Evolutionary conservation across 2,888 invertebrate species (phyloP).

Genomic region (Parnassius mnemosyne): DNA sequence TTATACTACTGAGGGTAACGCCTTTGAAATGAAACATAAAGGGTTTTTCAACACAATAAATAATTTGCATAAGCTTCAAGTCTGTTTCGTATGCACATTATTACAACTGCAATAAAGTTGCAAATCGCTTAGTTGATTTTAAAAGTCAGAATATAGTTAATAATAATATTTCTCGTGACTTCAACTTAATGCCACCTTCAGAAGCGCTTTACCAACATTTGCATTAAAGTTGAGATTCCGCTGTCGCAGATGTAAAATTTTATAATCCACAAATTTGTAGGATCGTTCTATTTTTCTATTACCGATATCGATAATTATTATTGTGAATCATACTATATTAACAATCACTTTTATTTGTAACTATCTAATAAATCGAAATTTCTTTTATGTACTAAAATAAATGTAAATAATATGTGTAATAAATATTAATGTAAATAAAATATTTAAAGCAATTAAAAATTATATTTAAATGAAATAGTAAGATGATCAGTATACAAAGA

Average conservation of each 20-base stretch:
- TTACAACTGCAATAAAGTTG: neutral
- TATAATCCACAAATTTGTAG: constrained; percentile 35
- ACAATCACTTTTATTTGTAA: too few species aligned
- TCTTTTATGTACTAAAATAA: too few species aligned
- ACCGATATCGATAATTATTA: constrained; percentile 16
- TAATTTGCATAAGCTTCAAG: constrained; percentile 28
- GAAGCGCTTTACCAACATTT: constrained; percentile 32
- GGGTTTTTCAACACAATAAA: constrained; percentile 31
- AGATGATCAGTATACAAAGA: too few species aligned
- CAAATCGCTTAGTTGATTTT: neutral
- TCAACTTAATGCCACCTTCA: constrained; percentile 28
- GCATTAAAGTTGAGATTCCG: constrained; percentile 36
- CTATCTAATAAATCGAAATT: too few species aligned
- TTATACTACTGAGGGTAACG: constrained; percentile 14
- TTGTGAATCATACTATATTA: neutral
- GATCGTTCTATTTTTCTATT: neutral
- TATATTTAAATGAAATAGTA: too few species aligned
- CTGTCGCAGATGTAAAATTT: constrained; percentile 30
- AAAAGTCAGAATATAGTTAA: constrained; percentile 6
- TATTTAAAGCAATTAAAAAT: too few species aligned
- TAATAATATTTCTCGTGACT: constrained; percentile 26
- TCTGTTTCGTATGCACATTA: constrained; percentile 1
- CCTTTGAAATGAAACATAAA: constrained; percentile 26
- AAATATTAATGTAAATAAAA: too few species aligned
- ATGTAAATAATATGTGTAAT: too few species aligned